Percentiles rank a stretch among this genome's conserved stretches.
These are phyloP conservation scores for Paratilapia polleni DNA, from an alignment of 2,113 vertebrate genomes.

Conservation along the genomic window DNA sequence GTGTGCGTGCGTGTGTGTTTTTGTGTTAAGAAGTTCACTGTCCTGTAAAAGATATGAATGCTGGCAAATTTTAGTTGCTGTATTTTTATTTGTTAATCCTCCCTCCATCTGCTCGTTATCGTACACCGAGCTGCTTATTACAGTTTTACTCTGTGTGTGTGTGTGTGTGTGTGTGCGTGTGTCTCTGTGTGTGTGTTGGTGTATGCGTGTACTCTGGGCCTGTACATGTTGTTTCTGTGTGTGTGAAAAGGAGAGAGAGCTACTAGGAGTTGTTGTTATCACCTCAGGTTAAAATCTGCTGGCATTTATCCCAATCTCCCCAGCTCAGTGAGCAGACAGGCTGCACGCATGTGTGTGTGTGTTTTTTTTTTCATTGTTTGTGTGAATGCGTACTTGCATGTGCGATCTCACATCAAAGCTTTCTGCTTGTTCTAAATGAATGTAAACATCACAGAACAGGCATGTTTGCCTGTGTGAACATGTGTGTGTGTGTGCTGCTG, in stretches of 20 bases:
- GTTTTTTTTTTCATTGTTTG: not conserved
- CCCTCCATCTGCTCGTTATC: slow-evolving; percentile 83
- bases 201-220: not conserved
- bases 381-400: slow-evolving; percentile 4
- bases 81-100: slow-evolving; percentile 84
- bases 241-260: slow-evolving; percentile 4
- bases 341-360: not conserved
- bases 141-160: slow-evolving; percentile 39
- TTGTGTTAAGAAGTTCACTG: slow-evolving; percentile 68
- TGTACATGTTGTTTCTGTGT: not conserved
- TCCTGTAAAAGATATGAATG: slow-evolving; percentile 80
- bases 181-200: not conserved
- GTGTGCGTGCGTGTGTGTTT: not conserved
- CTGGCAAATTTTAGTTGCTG: slow-evolving; percentile 78
- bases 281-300: slow-evolving; percentile 74
- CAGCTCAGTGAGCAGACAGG: slow-evolving; percentile 50
- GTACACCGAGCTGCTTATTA: slow-evolving; percentile 48
- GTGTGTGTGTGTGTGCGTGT: not conserved
- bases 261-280: slow-evolving; percentile 65
- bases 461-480: slow-evolving; percentile 10
- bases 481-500: slow-evolving; percentile 6
- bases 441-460: slow-evolving; percentile 56
- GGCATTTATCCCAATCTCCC: slow-evolving; percentile 72
- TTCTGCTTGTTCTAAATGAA: slow-evolving; percentile 45
- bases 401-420: slow-evolving; percentile 55